These are phyloP conservation scores for Orthosia gothica DNA, from an alignment of 2,888 invertebrate species.

Conservation along the genomic window DNA sequence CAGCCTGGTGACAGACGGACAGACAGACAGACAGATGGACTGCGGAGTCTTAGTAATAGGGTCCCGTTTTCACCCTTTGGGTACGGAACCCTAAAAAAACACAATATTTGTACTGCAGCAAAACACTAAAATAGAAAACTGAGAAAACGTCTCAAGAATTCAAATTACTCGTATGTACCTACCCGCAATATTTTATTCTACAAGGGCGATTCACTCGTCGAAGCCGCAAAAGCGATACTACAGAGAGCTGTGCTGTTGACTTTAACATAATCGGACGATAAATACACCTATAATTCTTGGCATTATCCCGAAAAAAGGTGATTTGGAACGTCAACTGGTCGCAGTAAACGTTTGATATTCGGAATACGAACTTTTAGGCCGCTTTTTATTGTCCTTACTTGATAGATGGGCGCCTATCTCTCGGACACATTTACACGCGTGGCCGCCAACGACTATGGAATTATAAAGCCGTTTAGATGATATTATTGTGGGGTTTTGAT, in stretches of 20 bases:
- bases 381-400: slow-evolving; percentile 62
- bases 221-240: slow-evolving; percentile 46
- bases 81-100: too few relatives aligned
- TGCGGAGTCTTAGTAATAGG: too few relatives aligned
- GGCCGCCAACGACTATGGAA: slow-evolving; percentile 52
- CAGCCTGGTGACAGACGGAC: too few relatives aligned
- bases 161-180: slow-evolving; percentile 42
- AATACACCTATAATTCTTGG: slow-evolving; percentile 67
- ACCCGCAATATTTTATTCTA: slow-evolving; percentile 43
- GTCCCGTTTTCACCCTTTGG: too few relatives aligned
- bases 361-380: slow-evolving; percentile 55
- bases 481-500: slow-evolving; percentile 39
- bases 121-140: slow-evolving; percentile 40
- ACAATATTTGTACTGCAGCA: slow-evolving; percentile 8
- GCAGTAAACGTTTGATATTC: slow-evolving; percentile 61
- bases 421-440: slow-evolving; percentile 59
- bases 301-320: slow-evolving; percentile 67
- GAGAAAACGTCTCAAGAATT: slow-evolving; percentile 40
- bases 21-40: too few relatives aligned
- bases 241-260: slow-evolving; percentile 46
- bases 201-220: slow-evolving; percentile 37
- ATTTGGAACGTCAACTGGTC: slow-evolving; percentile 60
- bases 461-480: slow-evolving; percentile 45
- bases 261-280: slow-evolving; percentile 68
- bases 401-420: slow-evolving; percentile 63